Evolutionary conservation across 2,888 invertebrate species (phyloP).

Genomic region (Apodemia zela): DNA sequence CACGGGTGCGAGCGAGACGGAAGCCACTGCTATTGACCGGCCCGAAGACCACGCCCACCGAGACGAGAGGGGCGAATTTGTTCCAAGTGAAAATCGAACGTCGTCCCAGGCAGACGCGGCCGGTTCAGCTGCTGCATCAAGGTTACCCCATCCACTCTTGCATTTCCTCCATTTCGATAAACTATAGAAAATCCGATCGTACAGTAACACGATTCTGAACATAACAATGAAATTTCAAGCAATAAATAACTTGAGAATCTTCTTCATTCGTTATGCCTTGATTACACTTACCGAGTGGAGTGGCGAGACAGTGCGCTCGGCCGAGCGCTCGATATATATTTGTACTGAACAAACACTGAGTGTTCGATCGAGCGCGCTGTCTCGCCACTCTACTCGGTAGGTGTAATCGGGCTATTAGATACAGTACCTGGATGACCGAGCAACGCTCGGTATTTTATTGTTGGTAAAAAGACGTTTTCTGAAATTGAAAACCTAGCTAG

Average conservation of each 20-base stretch:
- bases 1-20: conserved; percentile 53
- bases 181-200: conserved; percentile 11
- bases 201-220: neutral
- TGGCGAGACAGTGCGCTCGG: no score
- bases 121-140: conserved; percentile 66
- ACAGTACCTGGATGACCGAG: no score
- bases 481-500: no score
- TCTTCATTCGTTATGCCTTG: no score
- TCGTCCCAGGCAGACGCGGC: conserved; percentile 76
- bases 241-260: neutral
- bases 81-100: conserved; percentile 79
- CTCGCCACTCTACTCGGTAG: no score
- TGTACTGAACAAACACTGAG: no score
- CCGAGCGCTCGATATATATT: no score
- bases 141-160: conserved; percentile 62
- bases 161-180: conserved; percentile 49
- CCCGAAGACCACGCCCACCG: conserved; percentile 77
- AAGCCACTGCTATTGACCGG: conserved; percentile 76
- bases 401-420: no score
- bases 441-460: no score
- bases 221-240: neutral
- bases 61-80: conserved; percentile 73
- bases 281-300: no score
- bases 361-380: no score
- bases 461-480: no score